Evolutionary conservation across 2,113 vertebrate species (phyloP).

Genomic region (Sterrhoptilus dennistouni): DNA sequence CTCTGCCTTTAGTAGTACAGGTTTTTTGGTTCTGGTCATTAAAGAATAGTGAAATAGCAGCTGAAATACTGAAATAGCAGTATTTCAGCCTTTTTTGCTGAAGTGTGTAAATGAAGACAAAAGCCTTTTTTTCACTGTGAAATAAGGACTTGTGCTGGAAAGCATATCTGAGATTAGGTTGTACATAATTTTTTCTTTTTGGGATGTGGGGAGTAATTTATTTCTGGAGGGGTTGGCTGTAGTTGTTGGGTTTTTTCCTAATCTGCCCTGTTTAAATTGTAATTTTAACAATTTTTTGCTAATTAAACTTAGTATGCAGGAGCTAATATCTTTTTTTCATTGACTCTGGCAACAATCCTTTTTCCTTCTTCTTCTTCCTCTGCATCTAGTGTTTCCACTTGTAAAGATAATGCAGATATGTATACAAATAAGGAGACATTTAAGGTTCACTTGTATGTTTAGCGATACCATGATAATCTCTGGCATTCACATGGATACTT

Average conservation of each 20-base stretch:
- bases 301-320: not conserved
- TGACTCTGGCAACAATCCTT: not conserved
- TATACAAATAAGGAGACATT: not conserved
- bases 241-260: not conserved
- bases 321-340: not conserved
- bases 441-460: not conserved
- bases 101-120: not conserved
- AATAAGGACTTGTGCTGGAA: not conserved
- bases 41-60: not conserved
- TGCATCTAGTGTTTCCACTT: not conserved
- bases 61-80: not conserved
- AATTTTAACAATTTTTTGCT: not conserved
- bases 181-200: not conserved
- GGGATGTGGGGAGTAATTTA: rapidly evolving
- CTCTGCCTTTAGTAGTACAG: not conserved
- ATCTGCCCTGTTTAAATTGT: not conserved
- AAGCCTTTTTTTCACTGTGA: not conserved
- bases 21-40: not conserved
- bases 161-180: not conserved
- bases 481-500: not conserved
- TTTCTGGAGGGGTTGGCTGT: not conserved
- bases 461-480: not conserved
- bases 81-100: not conserved
- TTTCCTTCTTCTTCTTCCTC: not conserved
- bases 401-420: not conserved